phyloP scores from a whole-genome alignment of 2,113 vertebrate genomes.

The Dromaius novaehollandiae region DNA sequence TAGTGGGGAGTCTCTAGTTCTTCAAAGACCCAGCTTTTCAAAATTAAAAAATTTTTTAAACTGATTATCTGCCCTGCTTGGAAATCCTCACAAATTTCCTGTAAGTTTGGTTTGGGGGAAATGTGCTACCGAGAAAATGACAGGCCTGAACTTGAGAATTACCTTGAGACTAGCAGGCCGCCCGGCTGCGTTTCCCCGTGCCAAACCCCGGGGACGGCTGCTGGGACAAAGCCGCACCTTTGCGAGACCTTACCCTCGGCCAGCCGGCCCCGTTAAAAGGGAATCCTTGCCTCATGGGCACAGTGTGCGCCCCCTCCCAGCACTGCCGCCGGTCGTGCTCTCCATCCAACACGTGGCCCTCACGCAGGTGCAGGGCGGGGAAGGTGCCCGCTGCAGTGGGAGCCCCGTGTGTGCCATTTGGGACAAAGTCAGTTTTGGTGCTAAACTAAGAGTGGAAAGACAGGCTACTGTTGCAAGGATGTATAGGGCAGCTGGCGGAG shows the following conservation, averaged over 20 bases:
- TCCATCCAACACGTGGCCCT: neutral
- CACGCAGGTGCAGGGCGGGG: accelerated
- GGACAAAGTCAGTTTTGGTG: neutral
- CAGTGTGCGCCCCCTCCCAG: neutral
- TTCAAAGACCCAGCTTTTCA: neutral
- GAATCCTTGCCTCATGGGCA: neutral
- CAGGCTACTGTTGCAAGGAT: neutral
- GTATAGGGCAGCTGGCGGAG: neutral
- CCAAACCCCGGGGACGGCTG: neutral
- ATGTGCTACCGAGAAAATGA: neutral
- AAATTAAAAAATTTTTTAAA: neutral
- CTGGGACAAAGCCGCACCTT: neutral
- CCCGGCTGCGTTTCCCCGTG: neutral
- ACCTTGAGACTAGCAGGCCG: neutral
- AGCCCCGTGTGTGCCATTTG: neutral
- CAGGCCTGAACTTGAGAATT: neutral
- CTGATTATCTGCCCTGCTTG: neutral
- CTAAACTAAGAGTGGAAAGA: neutral
- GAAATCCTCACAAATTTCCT: neutral
- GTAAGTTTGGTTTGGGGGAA: neutral
- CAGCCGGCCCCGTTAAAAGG: neutral
- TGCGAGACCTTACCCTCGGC: neutral
- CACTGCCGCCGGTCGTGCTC: neutral
- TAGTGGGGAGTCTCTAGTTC: neutral
- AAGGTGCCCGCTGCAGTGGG: neutral